Percentiles rank a stretch among this genome's conserved stretches.
Evolutionary conservation across 2,888 invertebrate species (phyloP).

Genomic region (Caenorhabditis sp.): DNA sequence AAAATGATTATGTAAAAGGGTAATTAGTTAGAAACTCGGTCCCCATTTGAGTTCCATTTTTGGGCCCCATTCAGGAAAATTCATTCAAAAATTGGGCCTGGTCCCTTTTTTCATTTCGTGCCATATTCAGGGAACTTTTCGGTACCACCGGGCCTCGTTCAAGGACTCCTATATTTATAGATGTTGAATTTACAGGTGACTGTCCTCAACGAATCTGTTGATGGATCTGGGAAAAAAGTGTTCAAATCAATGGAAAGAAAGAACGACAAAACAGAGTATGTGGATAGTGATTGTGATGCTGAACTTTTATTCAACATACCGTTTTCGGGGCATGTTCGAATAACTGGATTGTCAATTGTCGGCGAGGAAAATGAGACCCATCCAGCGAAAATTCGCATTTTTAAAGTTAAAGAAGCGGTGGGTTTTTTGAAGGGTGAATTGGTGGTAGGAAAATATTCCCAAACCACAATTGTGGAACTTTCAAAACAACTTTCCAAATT

Average conservation of each 20-base stretch:
- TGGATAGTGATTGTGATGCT: slow-evolving; percentile 94
- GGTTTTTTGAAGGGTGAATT: slow-evolving; percentile 1
- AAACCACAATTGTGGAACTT: no score
- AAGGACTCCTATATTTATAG: no score
- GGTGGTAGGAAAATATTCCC: no score
- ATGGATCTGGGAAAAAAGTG: slow-evolving; percentile 86
- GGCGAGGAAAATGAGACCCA: slow-evolving; percentile 85
- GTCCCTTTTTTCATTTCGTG: no score
- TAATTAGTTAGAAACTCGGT: no score
- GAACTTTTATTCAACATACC: slow-evolving; percentile 95
- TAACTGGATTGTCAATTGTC: slow-evolving; percentile 89
- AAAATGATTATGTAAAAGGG: no score
- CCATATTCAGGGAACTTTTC: no score
- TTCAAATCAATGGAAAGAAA: slow-evolving; percentile 86
- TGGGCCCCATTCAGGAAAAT: no score
- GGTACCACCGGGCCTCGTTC: no score
- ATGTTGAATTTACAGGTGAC: slow-evolving; percentile 78
- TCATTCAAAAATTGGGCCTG: no score
- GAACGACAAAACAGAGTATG: slow-evolving; percentile 77
- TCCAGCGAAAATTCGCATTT: slow-evolving; percentile 87
- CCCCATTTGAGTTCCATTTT: no score
- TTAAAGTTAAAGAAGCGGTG: slow-evolving; percentile 65
- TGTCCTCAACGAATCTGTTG: slow-evolving; percentile 87
- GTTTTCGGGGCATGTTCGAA: slow-evolving; percentile 88
- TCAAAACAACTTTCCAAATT: no score